phyloP scores from a whole-genome alignment of 2,888 invertebrate genomes.

The Trichopria drosophilae region DNA sequence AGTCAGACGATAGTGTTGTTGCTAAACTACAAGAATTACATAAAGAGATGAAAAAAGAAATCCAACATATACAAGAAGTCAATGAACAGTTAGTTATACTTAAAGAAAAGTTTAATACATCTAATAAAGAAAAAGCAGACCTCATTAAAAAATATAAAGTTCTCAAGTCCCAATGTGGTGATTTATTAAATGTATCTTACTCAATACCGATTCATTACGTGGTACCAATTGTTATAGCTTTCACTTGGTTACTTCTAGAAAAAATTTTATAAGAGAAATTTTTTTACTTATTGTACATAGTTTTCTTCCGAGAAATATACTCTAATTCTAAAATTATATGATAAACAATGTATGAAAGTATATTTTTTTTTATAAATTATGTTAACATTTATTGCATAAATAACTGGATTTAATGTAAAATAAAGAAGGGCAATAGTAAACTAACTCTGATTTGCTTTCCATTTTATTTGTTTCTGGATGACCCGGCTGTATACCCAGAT shows the following conservation, averaged over 20 bases:
- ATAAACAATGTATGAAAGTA: too few relatives aligned
- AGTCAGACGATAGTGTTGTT: constrained; percentile 44
- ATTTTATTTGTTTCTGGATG: too few relatives aligned
- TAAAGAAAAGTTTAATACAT: constrained; percentile 73
- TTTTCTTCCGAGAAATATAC: too few relatives aligned
- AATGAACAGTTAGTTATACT: constrained; percentile 75
- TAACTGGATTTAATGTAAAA: too few relatives aligned
- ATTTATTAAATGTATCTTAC: constrained; percentile 64
- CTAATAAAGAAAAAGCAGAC: constrained; percentile 66
- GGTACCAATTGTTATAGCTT: constrained; percentile 64
- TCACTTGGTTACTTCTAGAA: constrained; percentile 65
- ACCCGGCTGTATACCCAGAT: too few relatives aligned
- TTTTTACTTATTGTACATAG: too few relatives aligned
- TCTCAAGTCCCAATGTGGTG: constrained; percentile 65
- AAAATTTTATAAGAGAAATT: constrained; percentile 49
- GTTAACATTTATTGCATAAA: too few relatives aligned
- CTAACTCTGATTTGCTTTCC: too few relatives aligned
- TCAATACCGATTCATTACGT: constrained; percentile 65
- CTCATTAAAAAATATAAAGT: constrained; percentile 65
- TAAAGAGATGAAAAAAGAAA: constrained; percentile 52
- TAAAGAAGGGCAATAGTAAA: too few relatives aligned
- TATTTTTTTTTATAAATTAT: too few relatives aligned
- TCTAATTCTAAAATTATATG: too few relatives aligned
- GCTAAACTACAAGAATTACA: constrained; percentile 47
- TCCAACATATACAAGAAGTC: constrained; percentile 66